Percentiles rank a stretch among this genome's conserved stretches.
These are phyloP conservation scores for Berghia stephanieae DNA, from an alignment of 1,140 invertebrate genomes.

Conservation along the genomic window DNA sequence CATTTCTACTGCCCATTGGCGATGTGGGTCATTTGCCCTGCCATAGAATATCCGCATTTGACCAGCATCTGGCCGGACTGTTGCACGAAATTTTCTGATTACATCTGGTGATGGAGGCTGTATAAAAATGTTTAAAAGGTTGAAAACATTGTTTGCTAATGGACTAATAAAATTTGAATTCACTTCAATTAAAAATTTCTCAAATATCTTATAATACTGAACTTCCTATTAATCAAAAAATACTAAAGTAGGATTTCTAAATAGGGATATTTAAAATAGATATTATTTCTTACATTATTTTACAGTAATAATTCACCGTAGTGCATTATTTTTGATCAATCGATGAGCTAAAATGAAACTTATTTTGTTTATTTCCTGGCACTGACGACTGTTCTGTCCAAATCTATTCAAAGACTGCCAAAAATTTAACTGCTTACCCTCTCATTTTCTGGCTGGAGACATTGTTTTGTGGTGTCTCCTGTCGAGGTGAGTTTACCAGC, in stretches of 20 bases:
- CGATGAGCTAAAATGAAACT: too few species aligned
- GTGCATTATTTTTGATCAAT: too few species aligned
- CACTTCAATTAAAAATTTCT: neutral
- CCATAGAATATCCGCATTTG: conserved; percentile 63
- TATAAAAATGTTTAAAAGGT: conserved; percentile 26
- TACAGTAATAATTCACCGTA: too few species aligned
- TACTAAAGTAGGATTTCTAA: neutral
- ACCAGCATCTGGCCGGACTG: conserved; percentile 59
- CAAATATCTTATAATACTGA: neutral
- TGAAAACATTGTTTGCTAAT: too few species aligned
- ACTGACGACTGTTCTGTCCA: too few species aligned
- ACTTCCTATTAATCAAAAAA: neutral
- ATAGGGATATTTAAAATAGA: neutral
- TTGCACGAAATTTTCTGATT: conserved; percentile 58
- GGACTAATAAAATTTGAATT: too few species aligned
- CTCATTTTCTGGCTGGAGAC: conserved; percentile 51
- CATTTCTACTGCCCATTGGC: conserved; percentile 60
- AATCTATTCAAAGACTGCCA: too few species aligned
- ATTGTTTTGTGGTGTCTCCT: conserved; percentile 58
- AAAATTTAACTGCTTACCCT: conserved; percentile 48
- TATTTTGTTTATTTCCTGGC: too few species aligned
- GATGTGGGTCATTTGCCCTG: conserved; percentile 62
- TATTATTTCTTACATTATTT: neutral
- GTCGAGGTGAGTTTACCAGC: conserved; percentile 64
- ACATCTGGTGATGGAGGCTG: conserved; percentile 61